A percentile compares a stretch with the other conserved stretches of the same genome.
These are phyloP conservation scores for Solen grandis DNA, from an alignment of 1,140 invertebrate species.

Conservation along the genomic window DNA sequence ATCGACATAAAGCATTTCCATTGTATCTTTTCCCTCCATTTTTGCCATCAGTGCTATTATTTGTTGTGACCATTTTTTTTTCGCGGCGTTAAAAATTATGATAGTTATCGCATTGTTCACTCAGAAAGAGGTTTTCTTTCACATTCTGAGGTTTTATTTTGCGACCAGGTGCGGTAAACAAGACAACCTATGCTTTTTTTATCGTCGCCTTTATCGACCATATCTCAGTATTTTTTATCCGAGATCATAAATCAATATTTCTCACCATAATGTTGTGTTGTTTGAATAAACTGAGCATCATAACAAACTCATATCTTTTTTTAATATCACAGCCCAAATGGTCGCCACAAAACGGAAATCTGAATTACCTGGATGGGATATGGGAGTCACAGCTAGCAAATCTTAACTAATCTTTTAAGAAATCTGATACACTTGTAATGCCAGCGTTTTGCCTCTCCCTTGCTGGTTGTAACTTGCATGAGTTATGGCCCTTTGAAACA, in stretches of 20 bases:
- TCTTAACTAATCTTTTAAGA: constrained; percentile 46
- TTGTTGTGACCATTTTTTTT: too few relatives aligned
- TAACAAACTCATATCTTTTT: background rate
- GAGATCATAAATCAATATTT: constrained; percentile 42
- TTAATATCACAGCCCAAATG: constrained; percentile 14
- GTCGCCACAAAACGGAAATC: constrained; percentile 39
- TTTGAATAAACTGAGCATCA: background rate
- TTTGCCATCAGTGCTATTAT: too few relatives aligned
- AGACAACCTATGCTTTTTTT: too few relatives aligned
- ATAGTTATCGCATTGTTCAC: too few relatives aligned
- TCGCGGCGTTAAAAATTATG: too few relatives aligned
- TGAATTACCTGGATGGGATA: background rate
- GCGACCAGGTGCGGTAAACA: too few relatives aligned
- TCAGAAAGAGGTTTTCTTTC: too few relatives aligned
- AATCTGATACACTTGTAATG: constrained; percentile 51
- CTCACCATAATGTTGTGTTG: constrained; percentile 24
- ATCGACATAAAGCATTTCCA: too few relatives aligned
- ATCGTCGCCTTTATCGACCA: too few relatives aligned
- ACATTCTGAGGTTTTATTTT: too few relatives aligned
- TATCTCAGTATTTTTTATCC: too few relatives aligned
- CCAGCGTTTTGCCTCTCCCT: background rate
- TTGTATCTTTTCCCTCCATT: too few relatives aligned
- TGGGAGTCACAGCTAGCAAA: constrained; percentile 4
- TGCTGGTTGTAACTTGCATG: background rate
- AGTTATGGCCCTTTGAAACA: background rate